These are phyloP conservation scores for Acrocera orbiculus DNA, from an alignment of 2,888 invertebrate species.

Conservation along the genomic window DNA sequence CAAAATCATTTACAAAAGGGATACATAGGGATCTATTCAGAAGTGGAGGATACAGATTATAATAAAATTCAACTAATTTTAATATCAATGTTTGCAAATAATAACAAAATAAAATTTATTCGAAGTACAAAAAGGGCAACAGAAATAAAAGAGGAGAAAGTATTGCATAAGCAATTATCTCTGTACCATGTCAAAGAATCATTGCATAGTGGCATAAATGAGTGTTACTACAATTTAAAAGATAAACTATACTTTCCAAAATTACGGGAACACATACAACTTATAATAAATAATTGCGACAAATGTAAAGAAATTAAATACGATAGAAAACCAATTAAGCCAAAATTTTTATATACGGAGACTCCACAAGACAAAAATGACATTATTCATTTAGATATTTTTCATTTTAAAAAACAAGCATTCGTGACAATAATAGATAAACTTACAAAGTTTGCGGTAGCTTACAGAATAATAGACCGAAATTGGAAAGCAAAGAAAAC, in stretches of 20 bases:
- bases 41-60: constrained; percentile 3
- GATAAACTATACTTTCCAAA: constrained; percentile 8
- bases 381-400: constrained; percentile 5
- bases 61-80: constrained; percentile 3
- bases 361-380: constrained; percentile 4
- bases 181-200: constrained; percentile 7
- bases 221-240: constrained; percentile 7
- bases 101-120: constrained; percentile 6
- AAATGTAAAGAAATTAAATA: constrained; percentile 6
- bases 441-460: no score
- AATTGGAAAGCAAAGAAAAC: no score
- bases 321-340: constrained; percentile 5
- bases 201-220: constrained; percentile 10
- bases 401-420: constrained; percentile 2
- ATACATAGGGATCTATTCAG: no score
- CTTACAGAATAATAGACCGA: no score
- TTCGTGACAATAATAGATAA: constrained; percentile 7
- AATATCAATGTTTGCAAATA: constrained; percentile 1
- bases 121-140: constrained; percentile 5
- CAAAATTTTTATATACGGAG: constrained; percentile 4
- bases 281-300: constrained; percentile 9
- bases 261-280: constrained; percentile 10
- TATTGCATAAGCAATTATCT: constrained; percentile 10
- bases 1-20: constrained; percentile 5
- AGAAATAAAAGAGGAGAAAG: constrained; percentile 7